Conservation (phyloP, 2,797 vertebrate genomes). For the Mycteria americana region DNA sequence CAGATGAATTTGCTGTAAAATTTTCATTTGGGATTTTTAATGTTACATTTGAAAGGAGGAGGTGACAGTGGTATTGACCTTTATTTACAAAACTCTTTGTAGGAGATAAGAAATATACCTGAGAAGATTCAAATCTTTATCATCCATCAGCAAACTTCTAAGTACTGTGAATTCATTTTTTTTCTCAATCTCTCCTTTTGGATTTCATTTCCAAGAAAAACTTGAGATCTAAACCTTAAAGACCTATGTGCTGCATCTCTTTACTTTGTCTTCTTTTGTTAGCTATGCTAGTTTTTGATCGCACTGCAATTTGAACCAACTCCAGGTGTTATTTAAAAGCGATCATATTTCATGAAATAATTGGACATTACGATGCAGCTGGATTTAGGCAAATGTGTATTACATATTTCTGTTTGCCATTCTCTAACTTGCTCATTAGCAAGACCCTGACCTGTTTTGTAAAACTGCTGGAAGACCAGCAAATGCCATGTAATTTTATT, state of each 20-base stretch:
- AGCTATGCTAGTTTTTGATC: not conserved
- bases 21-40: not conserved
- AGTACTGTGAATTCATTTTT: not conserved
- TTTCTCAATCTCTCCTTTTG: not conserved
- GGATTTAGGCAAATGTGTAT: not conserved
- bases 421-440: not conserved
- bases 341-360: not conserved
- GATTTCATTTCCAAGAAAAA: not conserved
- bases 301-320: not conserved
- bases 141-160: not conserved
- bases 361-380: not conserved
- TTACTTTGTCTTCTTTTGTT: not conserved
- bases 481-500: not conserved
- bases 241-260: not conserved
- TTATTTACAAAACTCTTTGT: not conserved
- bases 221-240: not conserved
- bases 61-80: fast-evolving
- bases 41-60: not conserved
- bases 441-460: not conserved
- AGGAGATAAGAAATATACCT: not conserved
- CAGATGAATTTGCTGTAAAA: not conserved
- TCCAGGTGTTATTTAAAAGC: not conserved
- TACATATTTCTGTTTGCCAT: not conserved
- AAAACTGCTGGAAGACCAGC: not conserved
- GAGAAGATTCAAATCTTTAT: not conserved